These are phyloP conservation scores for Pissodes strobi DNA, from an alignment of 1,140 invertebrate genomes.

Conservation along the genomic window DNA sequence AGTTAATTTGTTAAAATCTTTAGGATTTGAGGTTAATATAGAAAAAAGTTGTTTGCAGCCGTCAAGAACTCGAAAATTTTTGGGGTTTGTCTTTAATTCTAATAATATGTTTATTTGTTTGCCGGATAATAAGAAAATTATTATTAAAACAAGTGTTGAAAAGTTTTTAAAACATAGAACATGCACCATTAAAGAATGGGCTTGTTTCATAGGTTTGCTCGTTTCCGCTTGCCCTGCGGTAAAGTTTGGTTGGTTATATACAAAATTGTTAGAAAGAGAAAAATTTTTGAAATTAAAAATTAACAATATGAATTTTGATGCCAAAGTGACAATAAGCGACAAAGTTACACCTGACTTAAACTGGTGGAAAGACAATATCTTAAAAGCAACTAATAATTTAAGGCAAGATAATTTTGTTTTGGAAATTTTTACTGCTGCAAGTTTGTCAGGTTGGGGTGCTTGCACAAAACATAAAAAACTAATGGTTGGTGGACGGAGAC, in stretches of 20 bases:
- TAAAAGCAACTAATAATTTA: background rate
- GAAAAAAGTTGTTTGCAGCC: constrained; percentile 1
- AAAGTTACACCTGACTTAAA: background rate
- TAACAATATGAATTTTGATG: background rate
- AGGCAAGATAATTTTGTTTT: background rate
- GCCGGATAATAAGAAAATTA: background rate
- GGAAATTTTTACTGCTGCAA: constrained; percentile 15
- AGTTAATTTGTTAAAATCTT: background rate
- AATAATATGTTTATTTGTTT: background rate
- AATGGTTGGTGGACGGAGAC: constrained; percentile 3
- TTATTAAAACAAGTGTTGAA: background rate
- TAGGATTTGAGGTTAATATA: constrained; percentile 10
- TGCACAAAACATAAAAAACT: background rate
- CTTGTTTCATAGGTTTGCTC: constrained; percentile 2
- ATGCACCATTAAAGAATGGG: constrained; percentile 1
- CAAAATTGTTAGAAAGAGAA: constrained; percentile 2
- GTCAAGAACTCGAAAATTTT: background rate
- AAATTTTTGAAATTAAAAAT: constrained; percentile 3
- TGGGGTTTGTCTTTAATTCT: too few species aligned
- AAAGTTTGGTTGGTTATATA: constrained; percentile 7
- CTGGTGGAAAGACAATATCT: constrained; percentile 4
- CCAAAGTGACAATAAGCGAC: background rate
- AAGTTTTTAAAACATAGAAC: background rate
- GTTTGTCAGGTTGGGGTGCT: constrained; percentile 10
- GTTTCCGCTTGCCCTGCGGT: constrained; percentile 7